Conservation (phyloP, 2,888 invertebrate genomes). For the Lepidocyrtinus sp. region DNA sequence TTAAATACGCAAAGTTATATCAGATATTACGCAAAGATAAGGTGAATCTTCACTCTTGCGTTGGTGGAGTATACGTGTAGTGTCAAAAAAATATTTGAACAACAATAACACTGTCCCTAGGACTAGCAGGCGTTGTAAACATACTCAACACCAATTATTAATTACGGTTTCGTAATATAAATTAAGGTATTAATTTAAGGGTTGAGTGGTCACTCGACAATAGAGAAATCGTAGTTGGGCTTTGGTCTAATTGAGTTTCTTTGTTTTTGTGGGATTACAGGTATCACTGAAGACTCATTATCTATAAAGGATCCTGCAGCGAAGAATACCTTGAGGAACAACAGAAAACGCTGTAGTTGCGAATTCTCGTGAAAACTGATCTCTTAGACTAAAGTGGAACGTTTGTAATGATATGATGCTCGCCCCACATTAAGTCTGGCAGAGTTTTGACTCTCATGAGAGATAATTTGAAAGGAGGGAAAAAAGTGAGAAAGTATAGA, state of each 20-base stretch:
- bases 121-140: constrained; percentile 4
- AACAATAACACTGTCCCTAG: not conserved
- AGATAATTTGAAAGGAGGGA: not conserved
- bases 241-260: not conserved
- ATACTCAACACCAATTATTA: not conserved
- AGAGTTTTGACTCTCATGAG: not conserved
- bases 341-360: not conserved
- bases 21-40: not conserved
- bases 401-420: not conserved
- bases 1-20: too few species aligned
- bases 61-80: too few species aligned
- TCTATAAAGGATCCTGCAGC: not conserved
- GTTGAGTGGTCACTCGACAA: constrained; percentile 11
- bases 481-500: not conserved
- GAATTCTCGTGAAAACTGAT: too few species aligned
- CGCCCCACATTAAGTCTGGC: not conserved
- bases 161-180: constrained; percentile 2
- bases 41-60: constrained; percentile 13
- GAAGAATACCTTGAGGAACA: too few species aligned
- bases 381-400: not conserved
- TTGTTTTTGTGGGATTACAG: constrained; percentile 10
- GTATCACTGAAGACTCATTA: not conserved
- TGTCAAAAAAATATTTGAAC: constrained; percentile 6
- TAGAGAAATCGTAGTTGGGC: not conserved
- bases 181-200: not conserved